A percentile compares a stretch with the other conserved stretches of the same genome.
phyloP scores from a whole-genome alignment of 2,797 vertebrate genomes.

The Delichon dasypus region DNA sequence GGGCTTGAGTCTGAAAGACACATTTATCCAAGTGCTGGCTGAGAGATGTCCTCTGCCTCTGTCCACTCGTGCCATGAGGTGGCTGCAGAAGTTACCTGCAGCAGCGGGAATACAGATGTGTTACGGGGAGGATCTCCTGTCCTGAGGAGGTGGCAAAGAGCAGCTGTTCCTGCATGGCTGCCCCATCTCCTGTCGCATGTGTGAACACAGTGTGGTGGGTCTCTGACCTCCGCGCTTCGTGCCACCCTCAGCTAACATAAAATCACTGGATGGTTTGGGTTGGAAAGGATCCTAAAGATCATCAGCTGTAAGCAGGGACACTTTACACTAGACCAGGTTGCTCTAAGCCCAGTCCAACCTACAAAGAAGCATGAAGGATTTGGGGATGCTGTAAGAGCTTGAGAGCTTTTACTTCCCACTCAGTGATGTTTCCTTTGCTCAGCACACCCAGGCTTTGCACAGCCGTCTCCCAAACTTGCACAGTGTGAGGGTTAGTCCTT shows the following conservation, averaged over 20 bases:
- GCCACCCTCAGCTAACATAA: neutral
- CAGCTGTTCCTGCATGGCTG: neutral
- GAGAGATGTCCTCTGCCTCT: neutral
- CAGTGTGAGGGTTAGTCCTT: fast-evolving
- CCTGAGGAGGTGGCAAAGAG: neutral
- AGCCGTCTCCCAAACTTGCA: neutral
- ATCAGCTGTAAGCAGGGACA: neutral
- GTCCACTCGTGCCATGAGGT: fast-evolving
- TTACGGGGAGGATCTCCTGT: neutral
- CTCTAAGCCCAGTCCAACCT: neutral
- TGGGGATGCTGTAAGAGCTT: neutral
- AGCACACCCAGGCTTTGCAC: neutral
- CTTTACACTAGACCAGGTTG: neutral
- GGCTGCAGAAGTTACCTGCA: neutral
- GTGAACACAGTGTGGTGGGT: neutral
- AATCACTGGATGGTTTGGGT: neutral
- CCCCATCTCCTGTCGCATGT: neutral
- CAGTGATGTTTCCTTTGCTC: neutral
- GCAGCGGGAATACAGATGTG: fast-evolving
- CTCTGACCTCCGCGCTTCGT: fast-evolving
- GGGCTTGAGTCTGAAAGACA: neutral
- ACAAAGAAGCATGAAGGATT: fast-evolving
- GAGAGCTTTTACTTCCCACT: neutral
- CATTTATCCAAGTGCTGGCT: neutral
- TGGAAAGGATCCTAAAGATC: neutral